Evolutionary conservation across 2,888 invertebrate species (phyloP), one percentile per base, ranked within the genome.

Genomic region (Hoplodrina ambigua): DNA sequence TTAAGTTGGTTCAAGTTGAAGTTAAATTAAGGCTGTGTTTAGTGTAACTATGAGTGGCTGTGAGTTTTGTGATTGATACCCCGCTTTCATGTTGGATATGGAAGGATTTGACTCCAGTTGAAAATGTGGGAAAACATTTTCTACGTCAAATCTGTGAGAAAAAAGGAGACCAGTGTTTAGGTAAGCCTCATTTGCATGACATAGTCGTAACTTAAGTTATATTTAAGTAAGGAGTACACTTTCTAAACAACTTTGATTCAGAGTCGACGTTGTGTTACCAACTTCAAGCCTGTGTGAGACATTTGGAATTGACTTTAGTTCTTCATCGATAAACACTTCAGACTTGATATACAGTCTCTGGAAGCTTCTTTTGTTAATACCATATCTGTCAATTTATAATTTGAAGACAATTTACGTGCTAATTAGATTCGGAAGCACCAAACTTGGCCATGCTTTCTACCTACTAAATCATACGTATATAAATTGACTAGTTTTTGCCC

Each of bases 141-240:
- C 88, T 94, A 90, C 89, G 90, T 92, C 72, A 95, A 95, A 89
- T 93, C 94, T 85, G 95, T 96, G 74, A 91, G 95, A 88, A 96
- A 96, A 95, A 96, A 96, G 94, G 87, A 83, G 88, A 87, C 87
- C 85, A 81, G 80, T 80, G 81, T 87, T 86, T 94, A 94, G 92
- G 94, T 94, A 80, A 91, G 94, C 76, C 57, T 63, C 53, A 67
- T 68, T 73, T 77, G 66, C 80, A 78, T 78, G 72, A 78, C 67
- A 56, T 78, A 63, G 50, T 72, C 62, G 66, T 79, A 69, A 66
- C 64, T 71, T 82, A 75, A 69, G 78, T 75, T 77, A 72, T 69
- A 69, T 81, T 60, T 75, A 83, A 72, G 63, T 81, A 72, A 64
- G 70, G 52, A 69, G 30, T 80, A 70, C 37, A 78, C 78, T 78